A percentile compares a stretch with the other conserved stretches of the same genome.
phyloP scores from a whole-genome alignment of 2,888 invertebrate genomes.

The Agrilus mali region DNA sequence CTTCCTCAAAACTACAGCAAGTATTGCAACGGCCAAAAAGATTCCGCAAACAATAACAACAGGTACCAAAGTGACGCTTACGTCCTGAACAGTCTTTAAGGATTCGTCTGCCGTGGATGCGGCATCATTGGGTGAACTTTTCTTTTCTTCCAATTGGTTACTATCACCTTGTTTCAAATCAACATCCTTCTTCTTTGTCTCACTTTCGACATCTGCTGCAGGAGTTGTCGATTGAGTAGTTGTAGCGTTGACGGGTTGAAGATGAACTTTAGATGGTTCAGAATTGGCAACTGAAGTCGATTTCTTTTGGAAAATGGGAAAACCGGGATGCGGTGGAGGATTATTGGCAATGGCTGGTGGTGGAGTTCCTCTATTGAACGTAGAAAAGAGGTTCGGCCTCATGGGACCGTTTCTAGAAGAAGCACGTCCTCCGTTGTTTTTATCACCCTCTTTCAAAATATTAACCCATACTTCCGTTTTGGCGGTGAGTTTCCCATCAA shows the following conservation, averaged over 20 bases:
- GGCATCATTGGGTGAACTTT: constrained; percentile 2
- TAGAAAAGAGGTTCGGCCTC: constrained; percentile 21
- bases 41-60: constrained; percentile 57
- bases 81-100: constrained; percentile 37
- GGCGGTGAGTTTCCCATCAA: constrained; percentile 49
- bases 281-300: constrained; percentile 21
- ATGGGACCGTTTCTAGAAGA: constrained; percentile 21
- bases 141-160: constrained; percentile 4
- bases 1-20: constrained; percentile 57
- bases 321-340: constrained; percentile 15
- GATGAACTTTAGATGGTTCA: neutral
- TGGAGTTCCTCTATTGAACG: constrained; percentile 15
- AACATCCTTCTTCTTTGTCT: neutral
- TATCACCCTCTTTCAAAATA: constrained; percentile 34
- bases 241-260: neutral
- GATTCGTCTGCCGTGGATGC: constrained; percentile 23
- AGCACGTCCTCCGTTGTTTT: constrained; percentile 20
- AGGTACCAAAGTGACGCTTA: constrained; percentile 57
- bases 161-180: neutral
- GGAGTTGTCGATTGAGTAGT: constrained; percentile 1
- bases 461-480: constrained; percentile 58
- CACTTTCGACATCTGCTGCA: neutral
- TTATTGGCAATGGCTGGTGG: constrained; percentile 18
- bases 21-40: constrained; percentile 52
- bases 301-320: constrained; percentile 21